Evolutionary conservation across 2,888 invertebrate genomes (phyloP), one percentile per base, ranked within the genome.

Genomic region (Drosophila kuntzei): DNA sequence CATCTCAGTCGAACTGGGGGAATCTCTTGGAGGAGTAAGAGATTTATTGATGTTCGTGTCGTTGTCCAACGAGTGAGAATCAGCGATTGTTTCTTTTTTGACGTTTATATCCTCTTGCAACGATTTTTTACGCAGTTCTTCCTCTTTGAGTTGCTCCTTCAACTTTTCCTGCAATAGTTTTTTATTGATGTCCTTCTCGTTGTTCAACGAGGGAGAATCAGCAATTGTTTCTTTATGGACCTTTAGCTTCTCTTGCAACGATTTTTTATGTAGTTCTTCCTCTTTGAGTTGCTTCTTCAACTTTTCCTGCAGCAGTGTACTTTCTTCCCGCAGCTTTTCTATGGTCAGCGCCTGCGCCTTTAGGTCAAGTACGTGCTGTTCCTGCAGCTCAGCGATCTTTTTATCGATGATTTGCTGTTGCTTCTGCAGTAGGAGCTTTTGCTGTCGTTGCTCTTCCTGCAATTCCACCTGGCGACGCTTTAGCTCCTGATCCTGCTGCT

Each of bases 381-480:
- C 41, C 14, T 63, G 39, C 36, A 57, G 49, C 20, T 71, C n/a
- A 0, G 20, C 11, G 3, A 71, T 53, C 44, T 76, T 71, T n/a
- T 60, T 55, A 1, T 71, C 54, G 14, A 73, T 60, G 0, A 70
- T 53, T 39, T 60, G 8, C 9, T 74, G 60, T 62, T 67, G 53
- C 14, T 74, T 14, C 14, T 62, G 29, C 14, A 51, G 36, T 4
- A 46, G 25, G 53, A 71, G 1, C 14, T 68, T 63, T 51, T 69
- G 65, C 37, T 71, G 34, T 36, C 43, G 36, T 36, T 68, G 60
- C 22, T 71, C 51, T 9, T 51, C 43, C 0, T 18, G 54, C 57
- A 65, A 16, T 37, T 50, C 34, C 0, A 9, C 8, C n/a, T 68
- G 57, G 20, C 49, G 37, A 44, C 58, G 57, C 55, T 76, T 12